Conservation (phyloP, 2,888 invertebrate species). For the Tipula unca region DNA sequence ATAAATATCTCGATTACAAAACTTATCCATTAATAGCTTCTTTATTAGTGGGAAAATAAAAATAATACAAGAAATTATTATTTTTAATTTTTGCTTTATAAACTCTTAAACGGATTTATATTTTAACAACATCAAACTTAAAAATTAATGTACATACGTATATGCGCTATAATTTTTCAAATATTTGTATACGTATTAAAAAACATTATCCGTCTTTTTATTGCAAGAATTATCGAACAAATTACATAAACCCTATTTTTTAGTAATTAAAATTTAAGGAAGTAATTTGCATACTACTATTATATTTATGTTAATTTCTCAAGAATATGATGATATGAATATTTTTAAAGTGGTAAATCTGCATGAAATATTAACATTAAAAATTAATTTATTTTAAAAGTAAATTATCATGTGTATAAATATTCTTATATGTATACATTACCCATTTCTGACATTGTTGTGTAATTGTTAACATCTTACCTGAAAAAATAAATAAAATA, state of each 20-base stretch:
- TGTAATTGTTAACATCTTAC: neutral
- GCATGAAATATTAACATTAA: too few species aligned
- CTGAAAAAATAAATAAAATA: neutral
- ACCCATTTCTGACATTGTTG: neutral
- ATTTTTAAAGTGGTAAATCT: too few species aligned
- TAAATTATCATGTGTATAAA: neutral
- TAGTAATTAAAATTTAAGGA: neutral
- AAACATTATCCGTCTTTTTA: neutral
- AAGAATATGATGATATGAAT: neutral
- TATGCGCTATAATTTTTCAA: neutral
- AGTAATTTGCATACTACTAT: too few species aligned
- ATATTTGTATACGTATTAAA: neutral
- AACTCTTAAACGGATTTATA: neutral
- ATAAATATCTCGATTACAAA: too few species aligned
- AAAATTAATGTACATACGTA: neutral
- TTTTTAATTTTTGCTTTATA: neutral
- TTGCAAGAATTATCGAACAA: neutral
- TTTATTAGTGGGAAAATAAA: too few species aligned
- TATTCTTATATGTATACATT: neutral
- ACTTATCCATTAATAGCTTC: too few species aligned
- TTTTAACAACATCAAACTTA: neutral
- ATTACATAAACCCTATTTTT: neutral
- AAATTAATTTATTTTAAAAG: too few species aligned
- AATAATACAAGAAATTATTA: too few species aligned
- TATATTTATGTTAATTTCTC: too few species aligned